Base-by-base conservation (phyloP, 2,797 vertebrate genomes). In the Sebastes trivittatus region DNA sequence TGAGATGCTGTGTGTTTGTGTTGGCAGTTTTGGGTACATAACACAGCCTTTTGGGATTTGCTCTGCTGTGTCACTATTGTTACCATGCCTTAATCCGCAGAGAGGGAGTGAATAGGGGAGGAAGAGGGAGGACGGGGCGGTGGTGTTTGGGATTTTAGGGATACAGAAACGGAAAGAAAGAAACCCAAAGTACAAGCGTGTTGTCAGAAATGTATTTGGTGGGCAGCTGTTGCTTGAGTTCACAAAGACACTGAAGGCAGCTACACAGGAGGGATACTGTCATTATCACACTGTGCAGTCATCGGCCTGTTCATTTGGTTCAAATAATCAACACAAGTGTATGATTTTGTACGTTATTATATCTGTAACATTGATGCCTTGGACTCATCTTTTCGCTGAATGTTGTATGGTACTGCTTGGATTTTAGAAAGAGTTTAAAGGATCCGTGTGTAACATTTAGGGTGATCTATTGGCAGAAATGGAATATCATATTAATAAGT, bases 1-100 rank as follows among this genome's bases (percentile, higher is more conserved):
- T 13, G 7, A 14, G 32, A 29, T 46, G 23, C 55, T 63, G 73
- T 34, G 36, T 20, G 58, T 52, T 52, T 71, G 75, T 69, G 22
- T 68, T 42, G 77, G 67, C 82, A 81, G 55, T 83, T 84, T 80
- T 62, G 60, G 27, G 36, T 82, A 82, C 76, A 84, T 85, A 83
- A 83, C 82, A 79, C 67, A 74, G 72, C 49, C 85, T 62, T 67
- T 74, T 82, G 83, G 78, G 83, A 82, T 88, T 89, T 78, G 46
- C 78, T 68, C 55, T 86, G 79, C 70, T 77, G 65, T 89, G 81
- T 84, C 86, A 87, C 88, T 25, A 77, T 86, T 90, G 88, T 92
- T 86, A 22, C 80, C 42, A 2, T 49, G 61, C 66, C n/a, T 82
- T 87, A 81, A 85, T 92, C 74, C 84, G 55, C 20, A 46, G 82